phyloP scores from a whole-genome alignment of 2,888 invertebrate species.

The Iphiclides podalirius region DNA sequence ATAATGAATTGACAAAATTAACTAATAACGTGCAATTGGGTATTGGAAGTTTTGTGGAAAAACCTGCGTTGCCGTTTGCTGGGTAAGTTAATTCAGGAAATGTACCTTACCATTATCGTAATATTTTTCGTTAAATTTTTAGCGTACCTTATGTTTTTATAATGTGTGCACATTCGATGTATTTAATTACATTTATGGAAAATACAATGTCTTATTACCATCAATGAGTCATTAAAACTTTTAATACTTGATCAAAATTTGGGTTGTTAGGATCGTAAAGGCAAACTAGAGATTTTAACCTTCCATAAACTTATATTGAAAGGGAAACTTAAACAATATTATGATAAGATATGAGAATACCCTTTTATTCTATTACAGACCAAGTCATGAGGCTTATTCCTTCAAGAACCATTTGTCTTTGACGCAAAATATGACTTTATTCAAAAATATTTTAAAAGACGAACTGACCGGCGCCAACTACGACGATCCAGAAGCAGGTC shows the following conservation, averaged over 20 bases:
- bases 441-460: constrained; percentile 76
- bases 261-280: too few species aligned
- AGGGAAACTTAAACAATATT: too few species aligned
- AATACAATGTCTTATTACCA: too few species aligned
- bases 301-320: too few species aligned
- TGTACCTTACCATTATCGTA: too few species aligned
- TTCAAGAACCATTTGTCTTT: constrained; percentile 87
- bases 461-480: constrained; percentile 60
- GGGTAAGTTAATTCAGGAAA: constrained; percentile 61
- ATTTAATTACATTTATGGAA: too few species aligned
- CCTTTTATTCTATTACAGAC: constrained; percentile 65
- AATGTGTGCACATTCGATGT: too few species aligned
- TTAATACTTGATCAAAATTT: too few species aligned
- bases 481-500: constrained; percentile 89
- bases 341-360: neutral
- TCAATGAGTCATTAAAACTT: too few species aligned
- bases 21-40: constrained; percentile 84
- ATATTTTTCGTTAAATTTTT: too few species aligned
- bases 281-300: too few species aligned
- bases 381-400: constrained; percentile 63
- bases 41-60: constrained; percentile 85
- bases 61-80: constrained; percentile 68
- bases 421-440: constrained; percentile 74
- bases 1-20: constrained; percentile 74
- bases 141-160: too few species aligned